A percentile compares a stretch with the other conserved stretches of the same genome.
Evolutionary conservation across 2,797 vertebrate genomes (phyloP).

Genomic region (Artibeus jamaicensis): DNA sequence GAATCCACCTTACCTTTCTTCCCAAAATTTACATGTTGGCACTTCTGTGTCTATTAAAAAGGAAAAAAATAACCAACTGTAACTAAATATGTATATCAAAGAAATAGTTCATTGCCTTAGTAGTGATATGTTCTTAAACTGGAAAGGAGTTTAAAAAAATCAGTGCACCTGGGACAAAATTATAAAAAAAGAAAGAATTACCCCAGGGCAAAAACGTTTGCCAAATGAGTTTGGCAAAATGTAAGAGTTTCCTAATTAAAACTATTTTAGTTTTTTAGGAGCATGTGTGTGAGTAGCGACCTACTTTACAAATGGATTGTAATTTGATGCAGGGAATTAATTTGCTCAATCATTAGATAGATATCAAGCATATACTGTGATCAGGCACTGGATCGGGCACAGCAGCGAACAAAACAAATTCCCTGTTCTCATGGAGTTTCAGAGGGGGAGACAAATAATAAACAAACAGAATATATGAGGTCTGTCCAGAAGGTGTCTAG

Average conservation of each 20-base stretch:
- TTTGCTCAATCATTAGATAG: constrained; percentile 30
- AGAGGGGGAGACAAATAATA: neutral
- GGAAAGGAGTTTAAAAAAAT: constrained; percentile 15
- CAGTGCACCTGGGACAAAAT: constrained; percentile 37
- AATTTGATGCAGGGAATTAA: neutral
- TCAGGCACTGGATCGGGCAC: neutral
- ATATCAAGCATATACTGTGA: neutral
- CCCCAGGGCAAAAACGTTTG: constrained; percentile 39
- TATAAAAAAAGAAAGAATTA: constrained; percentile 43
- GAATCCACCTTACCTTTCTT: neutral
- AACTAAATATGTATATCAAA: constrained; percentile 30
- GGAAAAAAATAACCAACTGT: neutral
- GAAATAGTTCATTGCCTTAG: constrained; percentile 24
- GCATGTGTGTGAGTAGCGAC: constrained; percentile 31
- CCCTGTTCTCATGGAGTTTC: neutral
- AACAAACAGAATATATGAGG: neutral
- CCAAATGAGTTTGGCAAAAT: constrained; percentile 65
- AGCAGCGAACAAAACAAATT: neutral
- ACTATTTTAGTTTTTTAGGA: constrained; percentile 45
- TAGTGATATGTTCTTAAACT: constrained; percentile 28
- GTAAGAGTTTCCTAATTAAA: constrained; percentile 55
- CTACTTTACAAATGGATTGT: constrained; percentile 50
- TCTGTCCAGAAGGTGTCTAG: neutral
- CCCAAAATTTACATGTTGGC: neutral
- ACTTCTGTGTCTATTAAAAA: constrained; percentile 17